Evolutionary conservation across 2,797 vertebrate species (phyloP), one percentile per base, ranked within the genome.

Genomic region (Coranthus polyacanthus): DNA sequence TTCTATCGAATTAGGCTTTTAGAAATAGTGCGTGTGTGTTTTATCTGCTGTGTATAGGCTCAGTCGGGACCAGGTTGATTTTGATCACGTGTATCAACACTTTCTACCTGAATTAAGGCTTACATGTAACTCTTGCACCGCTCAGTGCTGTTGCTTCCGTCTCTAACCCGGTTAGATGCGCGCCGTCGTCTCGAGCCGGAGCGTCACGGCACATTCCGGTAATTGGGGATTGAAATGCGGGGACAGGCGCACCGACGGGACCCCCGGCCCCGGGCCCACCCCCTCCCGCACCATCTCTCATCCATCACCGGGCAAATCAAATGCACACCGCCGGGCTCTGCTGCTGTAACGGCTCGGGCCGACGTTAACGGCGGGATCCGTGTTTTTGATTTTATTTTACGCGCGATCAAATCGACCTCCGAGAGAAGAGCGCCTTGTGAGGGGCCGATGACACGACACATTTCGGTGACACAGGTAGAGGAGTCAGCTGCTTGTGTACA

Each of bases 221-320:
- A 90, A 93, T 93, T 86, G 86, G 69, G 86, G 82, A 81, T 68
- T 88, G 89, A 89, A 83, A 83, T 75, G 84, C 69, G 52, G 86
- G 77, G 81, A 89, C 85, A 69, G 82, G 71, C 56, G 53, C 72
- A 85, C 79, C 77, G 74, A 76, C 72, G 68, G 77, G 74, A 75
- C 75, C 82, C 77, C 72, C 38, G 51, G 43, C 29, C 32, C 69
- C 21, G 24, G 37, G 29, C 17, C 55, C 69, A 18, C 38, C 52
- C 24, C 7, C 29, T 37, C 55, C 62, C 2, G 52, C 77, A 53
- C 83, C 59, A 53, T 55, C 82, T 83, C 62, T 81, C 90, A 93
- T 92, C 91, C 84, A 89, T 94, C 92, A 93, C 78, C 55, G 68
- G 63, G 65, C 56, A 89, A 89, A 93, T 92, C 85, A 88, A 86